Evolutionary conservation across 2,113 vertebrate genomes (phyloP), one percentile per base, ranked within the genome.

Genomic region (Anseranas semipalmata): DNA sequence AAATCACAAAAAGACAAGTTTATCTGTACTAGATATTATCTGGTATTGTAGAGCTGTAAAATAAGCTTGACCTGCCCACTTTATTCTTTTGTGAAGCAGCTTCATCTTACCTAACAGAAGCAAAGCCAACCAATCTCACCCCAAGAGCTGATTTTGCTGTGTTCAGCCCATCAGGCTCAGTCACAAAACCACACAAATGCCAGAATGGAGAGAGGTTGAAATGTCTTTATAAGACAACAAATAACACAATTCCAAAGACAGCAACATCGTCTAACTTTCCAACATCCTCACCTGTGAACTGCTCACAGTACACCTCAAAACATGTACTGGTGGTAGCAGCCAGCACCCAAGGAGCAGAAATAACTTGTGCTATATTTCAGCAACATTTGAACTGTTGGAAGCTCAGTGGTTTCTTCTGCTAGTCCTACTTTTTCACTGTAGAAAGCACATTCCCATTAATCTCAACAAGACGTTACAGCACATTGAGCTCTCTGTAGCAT

Each of bases 311-410:
- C 11, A 58, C 19, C 50, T 59, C 9, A 45, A 59, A 71, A 28
- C 0, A 0, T 3, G 6, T 12, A 56, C 56, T 45, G 43, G 28
- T 32, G 74, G 68, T 1, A 58, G 15, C 55, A 2, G 1, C 43
- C 53, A 39, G 28, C 24, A 50, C 11, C 15, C 37, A 52, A 27
- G 20, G 11, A 63, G 24, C 28, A 67, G 60, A 85, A 80, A 56
- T 6, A 62, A 12, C 21, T 72, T 33, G 15, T 37, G 48, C 12
- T 75, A 0, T n/a, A 76, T 59, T 58, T 76, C 63, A 71, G 37
- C 48, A 75, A 58, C n/a, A 21, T 39, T 63, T 41, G 45, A 43
- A 35, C 18, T 68, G 27, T 25, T 56, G 28, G 43, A 25, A 3
- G 11, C 48, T 75, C 1, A 0, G 20, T 22, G 43, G 48, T 65